Conservation (phyloP, 1,140 invertebrate genomes). For the Eurosta solidaginis region DNA sequence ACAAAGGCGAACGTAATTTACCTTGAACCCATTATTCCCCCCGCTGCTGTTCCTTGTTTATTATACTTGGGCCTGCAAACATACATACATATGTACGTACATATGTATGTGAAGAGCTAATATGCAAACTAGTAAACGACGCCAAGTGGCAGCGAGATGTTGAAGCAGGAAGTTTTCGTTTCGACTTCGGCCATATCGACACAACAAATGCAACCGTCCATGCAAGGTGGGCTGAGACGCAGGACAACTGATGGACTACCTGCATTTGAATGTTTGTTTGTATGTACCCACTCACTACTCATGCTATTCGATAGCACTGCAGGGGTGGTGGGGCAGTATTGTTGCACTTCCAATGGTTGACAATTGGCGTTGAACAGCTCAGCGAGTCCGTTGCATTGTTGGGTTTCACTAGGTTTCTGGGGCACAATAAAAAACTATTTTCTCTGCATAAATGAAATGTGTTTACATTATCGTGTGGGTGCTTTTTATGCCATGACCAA, state of each 20-base stretch:
- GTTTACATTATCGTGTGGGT: slow-evolving; percentile 3
- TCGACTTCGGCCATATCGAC: not conserved
- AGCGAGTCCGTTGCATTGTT: not conserved
- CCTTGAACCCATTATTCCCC: slow-evolving; percentile 28
- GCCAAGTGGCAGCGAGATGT: not conserved
- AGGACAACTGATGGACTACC: not conserved
- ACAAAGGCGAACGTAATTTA: slow-evolving; percentile 28
- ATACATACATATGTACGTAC: not conserved
- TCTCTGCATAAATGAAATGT: not conserved
- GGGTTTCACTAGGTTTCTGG: slow-evolving; percentile 45
- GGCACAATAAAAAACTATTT: slow-evolving; percentile 37
- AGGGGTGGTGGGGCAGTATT: not conserved
- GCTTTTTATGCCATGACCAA: not conserved
- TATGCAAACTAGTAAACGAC: too few relatives aligned
- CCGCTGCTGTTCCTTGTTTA: not conserved
- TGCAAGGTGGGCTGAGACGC: too few relatives aligned
- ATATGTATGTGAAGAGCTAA: too few relatives aligned
- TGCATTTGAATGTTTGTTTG: not conserved
- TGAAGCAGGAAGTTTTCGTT: not conserved
- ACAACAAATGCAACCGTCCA: not conserved
- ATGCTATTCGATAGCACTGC: not conserved
- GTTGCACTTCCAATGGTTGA: slow-evolving; percentile 31
- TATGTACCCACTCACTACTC: not conserved
- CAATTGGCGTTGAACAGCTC: slow-evolving; percentile 29
- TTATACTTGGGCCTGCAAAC: not conserved